phyloP scores from a whole-genome alignment of 2,888 invertebrate species.

The Griposia aprilina region DNA sequence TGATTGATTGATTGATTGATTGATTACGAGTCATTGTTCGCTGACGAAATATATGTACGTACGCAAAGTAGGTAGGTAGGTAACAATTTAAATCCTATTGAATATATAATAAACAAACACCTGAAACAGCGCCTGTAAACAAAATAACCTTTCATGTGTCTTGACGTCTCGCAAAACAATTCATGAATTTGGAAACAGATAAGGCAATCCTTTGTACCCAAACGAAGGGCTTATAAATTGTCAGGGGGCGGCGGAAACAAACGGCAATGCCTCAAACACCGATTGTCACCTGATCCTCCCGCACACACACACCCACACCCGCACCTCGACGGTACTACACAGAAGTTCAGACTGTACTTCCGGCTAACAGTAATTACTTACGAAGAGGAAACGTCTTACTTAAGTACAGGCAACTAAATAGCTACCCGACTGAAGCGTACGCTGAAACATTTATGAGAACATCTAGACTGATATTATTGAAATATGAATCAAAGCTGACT shows the following conservation, averaged over 20 bases:
- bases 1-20: too few relatives aligned
- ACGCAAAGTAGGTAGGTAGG: conserved; percentile 1
- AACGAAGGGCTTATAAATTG: conserved; percentile 74
- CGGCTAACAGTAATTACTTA: conserved; percentile 56
- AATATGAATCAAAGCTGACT: conserved; percentile 17
- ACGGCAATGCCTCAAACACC: conserved; percentile 68
- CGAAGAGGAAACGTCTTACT: conserved; percentile 41
- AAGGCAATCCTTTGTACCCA: conserved; percentile 68
- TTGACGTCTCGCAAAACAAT: conserved; percentile 67
- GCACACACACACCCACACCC: conserved; percentile 47
- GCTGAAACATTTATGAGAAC: conserved; percentile 14
- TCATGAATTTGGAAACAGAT: conserved; percentile 70
- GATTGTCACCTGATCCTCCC: conserved; percentile 72
- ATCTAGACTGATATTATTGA: conserved; percentile 9
- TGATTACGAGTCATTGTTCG: conserved; percentile 9
- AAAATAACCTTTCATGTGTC: conserved; percentile 66
- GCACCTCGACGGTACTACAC: conserved; percentile 30
- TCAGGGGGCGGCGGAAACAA: conserved; percentile 67
- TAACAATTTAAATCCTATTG: conserved; percentile 47
- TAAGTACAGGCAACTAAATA: conserved; percentile 13
- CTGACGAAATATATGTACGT: conserved; percentile 9
- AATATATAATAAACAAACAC: conserved; percentile 51
- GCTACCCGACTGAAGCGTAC: not conserved
- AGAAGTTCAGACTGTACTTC: conserved; percentile 46
- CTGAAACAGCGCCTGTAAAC: conserved; percentile 55